Evolutionary conservation across 2,113 vertebrate species (phyloP), one percentile per base, ranked within the genome.

Genomic region (Dermatemys mawii): DNA sequence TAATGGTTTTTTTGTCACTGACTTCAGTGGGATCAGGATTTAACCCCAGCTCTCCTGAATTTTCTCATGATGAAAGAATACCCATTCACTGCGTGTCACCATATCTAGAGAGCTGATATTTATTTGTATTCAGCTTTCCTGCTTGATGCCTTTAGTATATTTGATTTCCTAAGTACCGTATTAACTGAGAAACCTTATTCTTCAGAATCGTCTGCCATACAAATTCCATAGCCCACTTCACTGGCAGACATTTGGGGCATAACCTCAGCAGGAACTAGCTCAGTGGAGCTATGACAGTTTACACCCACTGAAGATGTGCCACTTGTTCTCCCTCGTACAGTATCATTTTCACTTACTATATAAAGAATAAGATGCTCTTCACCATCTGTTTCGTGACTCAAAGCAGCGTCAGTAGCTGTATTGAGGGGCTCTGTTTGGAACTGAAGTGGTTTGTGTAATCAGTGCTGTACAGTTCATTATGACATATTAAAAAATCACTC

Each of bases 191-290:
- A 3, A 57, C 24, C 16, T 27, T 10, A 1, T 83, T 84, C 73
- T 51, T 53, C 54, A 2, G 78, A 51, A 63, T 35, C 54, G 78
- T 46, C 85, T 54, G 57, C 87, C 60, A 12, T 81, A 19, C 26
- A 21, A 29, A 8, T 78, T 93, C 90, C 80, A 67, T 87, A 70
- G 41, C 75, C 83, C 0, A 4, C 90, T 92, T 91, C 32, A 14
- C 75, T 93, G 87, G 54, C 91, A 93, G 90, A 90, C 90, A 90
- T 93, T 93, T 80, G 29, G 91, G 92, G 84, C 84, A 89, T 96
- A 92, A 92, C 82, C 91, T 90, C 49, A 93, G 80, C 63, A 86
- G 94, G 81, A 95, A 89, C 92, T 26, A 93, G 84, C 92, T 95
- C 86, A 63, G 55, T 87, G 82, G 80, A 86, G 60, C 35, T 2